Percentiles rank a stretch among this genome's conserved stretches.
Conservation (phyloP, 2,113 vertebrate species). For the Steatornis caripensis region DNA sequence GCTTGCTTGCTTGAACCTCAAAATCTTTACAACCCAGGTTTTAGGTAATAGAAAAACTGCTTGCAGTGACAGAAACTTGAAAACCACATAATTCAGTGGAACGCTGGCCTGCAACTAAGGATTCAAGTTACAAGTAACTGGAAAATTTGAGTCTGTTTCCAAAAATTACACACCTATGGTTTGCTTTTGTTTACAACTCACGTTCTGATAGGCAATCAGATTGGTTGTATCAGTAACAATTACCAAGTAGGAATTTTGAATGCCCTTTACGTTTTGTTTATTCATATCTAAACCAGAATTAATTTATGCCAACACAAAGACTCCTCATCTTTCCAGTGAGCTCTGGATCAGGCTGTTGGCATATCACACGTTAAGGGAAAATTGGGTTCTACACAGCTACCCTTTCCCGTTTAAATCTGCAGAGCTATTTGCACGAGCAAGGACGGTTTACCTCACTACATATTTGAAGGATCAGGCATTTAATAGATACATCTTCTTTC, state of each 20-base stretch:
- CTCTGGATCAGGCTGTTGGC: background rate
- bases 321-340: background rate
- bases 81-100: accelerated
- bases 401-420: background rate
- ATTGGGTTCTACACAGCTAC: background rate
- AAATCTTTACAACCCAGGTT: background rate
- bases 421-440: background rate
- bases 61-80: background rate
- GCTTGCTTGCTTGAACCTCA: background rate
- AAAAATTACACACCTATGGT: background rate
- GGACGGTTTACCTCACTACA: background rate
- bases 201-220: background rate
- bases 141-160: background rate
- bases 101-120: background rate
- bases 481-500: background rate
- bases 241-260: background rate
- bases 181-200: background rate
- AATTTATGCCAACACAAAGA: background rate
- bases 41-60: background rate
- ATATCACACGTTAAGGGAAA: background rate
- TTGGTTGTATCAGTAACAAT: background rate
- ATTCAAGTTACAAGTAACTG: background rate
- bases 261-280: background rate
- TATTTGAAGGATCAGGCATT: background rate
- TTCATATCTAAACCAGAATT: background rate